Conservation (phyloP, 2,888 invertebrate genomes). For the Epirrita christyi region DNA sequence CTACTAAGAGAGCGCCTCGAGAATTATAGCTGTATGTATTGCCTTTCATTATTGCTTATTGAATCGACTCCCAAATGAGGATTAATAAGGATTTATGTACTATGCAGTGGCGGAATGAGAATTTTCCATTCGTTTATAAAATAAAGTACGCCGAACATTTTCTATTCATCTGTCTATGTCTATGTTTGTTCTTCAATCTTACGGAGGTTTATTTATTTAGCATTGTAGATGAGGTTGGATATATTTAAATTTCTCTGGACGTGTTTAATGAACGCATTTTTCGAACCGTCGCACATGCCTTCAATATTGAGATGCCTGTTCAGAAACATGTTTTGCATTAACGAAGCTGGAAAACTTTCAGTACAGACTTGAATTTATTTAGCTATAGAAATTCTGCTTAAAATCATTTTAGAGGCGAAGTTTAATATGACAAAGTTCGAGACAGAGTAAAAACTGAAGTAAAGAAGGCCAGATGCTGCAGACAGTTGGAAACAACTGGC, state of each 20-base stretch:
- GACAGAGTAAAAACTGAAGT: slow-evolving; percentile 71
- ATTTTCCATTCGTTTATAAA: slow-evolving; percentile 54
- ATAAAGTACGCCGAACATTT: slow-evolving; percentile 56
- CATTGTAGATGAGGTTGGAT: slow-evolving; percentile 27
- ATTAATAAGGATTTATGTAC: slow-evolving; percentile 73
- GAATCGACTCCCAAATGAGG: slow-evolving; percentile 71
- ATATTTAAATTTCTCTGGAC: slow-evolving; percentile 16
- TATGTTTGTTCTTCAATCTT: slow-evolving; percentile 60
- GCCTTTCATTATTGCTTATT: slow-evolving; percentile 70
- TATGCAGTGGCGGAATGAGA: slow-evolving; percentile 52
- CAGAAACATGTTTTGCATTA: slow-evolving; percentile 28
- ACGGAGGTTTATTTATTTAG: slow-evolving; percentile 41
- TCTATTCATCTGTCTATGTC: slow-evolving; percentile 62
- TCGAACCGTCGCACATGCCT: slow-evolving; percentile 4
- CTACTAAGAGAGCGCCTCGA: slow-evolving; percentile 59
- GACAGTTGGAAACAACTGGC: slow-evolving; percentile 82
- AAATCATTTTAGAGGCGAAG: slow-evolving; percentile 62
- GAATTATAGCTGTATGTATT: slow-evolving; percentile 59
- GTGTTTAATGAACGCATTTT: slow-evolving; percentile 16
- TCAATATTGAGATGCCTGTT: slow-evolving; percentile 8
- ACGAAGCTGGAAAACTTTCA: slow-evolving; percentile 9
- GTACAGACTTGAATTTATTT: slow-evolving; percentile 26
- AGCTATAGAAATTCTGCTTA: slow-evolving; percentile 42
- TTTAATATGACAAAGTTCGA: slow-evolving; percentile 77
- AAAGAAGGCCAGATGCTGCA: slow-evolving; percentile 78